Evolutionary conservation across 1,140 invertebrate species (phyloP), one percentile per base, ranked within the genome.

Genomic region (Danaus plexippus): DNA sequence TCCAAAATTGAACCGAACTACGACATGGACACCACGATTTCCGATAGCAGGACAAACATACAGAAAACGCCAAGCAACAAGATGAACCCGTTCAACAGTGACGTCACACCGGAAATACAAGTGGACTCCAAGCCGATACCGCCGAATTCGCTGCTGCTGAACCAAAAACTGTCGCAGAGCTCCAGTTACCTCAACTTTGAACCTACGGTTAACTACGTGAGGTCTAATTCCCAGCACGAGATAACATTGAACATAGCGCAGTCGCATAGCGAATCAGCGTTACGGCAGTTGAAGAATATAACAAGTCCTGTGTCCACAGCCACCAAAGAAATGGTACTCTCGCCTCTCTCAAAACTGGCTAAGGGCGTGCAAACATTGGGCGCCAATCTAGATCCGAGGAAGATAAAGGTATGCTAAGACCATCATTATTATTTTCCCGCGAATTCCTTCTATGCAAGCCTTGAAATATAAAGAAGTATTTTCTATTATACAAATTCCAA

Each of bases 321-420:
- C 11, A 90, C 92, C 2, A 92, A 90, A 67, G 92, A 93, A 67
- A 77, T 91, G 69, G 91, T 94, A n/a, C 72, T 94, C 15, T 92
- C 92, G 1, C 94, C 94, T 0, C 89, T 96, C 9, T 92, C 92
- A 0, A 95, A 95, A 71, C 86, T 96, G 12, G 94, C 94, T 1
- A 94, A 94, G 80, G 94, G 94, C 0, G 91, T 96, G 58, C 94
- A 96, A 76, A 93, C 90, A 64, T 88, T 96, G 52, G 93, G 95
- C 0, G 91, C 94, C 1, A 96, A 96, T 87, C 89, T 94, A 57
- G 94, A 95, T 85, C 94, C 93, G 0, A 89, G 94, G 50, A 95
- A 94, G 76, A 88, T 94, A 43, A 91, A 90, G 83, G 89, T 89
- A 58, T 74, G 45, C 52, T 54, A 11, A 11, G 13, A 11, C 12